These are phyloP conservation scores for Cydia fagiglandana DNA, from an alignment of 1,140 invertebrate genomes.

Conservation along the genomic window DNA sequence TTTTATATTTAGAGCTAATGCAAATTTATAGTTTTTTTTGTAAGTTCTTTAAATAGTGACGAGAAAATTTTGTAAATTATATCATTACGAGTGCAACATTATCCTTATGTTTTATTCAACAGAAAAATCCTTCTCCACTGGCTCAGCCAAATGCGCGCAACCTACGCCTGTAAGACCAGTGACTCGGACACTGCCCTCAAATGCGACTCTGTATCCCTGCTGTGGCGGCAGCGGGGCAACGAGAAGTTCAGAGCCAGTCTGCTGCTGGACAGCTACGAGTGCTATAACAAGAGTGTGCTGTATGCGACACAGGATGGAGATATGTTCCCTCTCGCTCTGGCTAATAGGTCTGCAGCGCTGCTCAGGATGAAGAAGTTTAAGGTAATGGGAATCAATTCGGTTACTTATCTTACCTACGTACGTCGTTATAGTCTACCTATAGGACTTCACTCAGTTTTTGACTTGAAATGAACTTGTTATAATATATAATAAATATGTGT, in stretches of 20 bases:
- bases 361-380: slow-evolving; percentile 59
- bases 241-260: slow-evolving; percentile 59
- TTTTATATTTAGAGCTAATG: too few relatives aligned
- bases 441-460: too few relatives aligned
- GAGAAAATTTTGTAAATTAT: too few relatives aligned
- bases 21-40: too few relatives aligned
- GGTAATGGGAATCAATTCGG: slow-evolving; percentile 40
- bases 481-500: too few relatives aligned
- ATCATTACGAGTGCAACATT: too few relatives aligned
- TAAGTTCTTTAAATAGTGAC: too few relatives aligned
- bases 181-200: slow-evolving; percentile 62
- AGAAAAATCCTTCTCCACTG: slow-evolving; percentile 65
- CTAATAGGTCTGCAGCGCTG: slow-evolving; percentile 67
- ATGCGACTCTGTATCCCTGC: slow-evolving; percentile 58
- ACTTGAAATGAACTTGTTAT: too few relatives aligned
- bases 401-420: too few relatives aligned
- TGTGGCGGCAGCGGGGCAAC: slow-evolving; percentile 65
- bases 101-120: background rate
- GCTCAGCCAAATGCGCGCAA: slow-evolving; percentile 59
- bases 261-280: slow-evolving; percentile 59
- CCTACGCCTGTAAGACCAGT: slow-evolving; percentile 54
- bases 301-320: slow-evolving; percentile 59
- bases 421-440: too few relatives aligned
- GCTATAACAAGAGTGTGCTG: slow-evolving; percentile 63
- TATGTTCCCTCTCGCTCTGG: slow-evolving; percentile 63